Base-by-base conservation (phyloP, 1,140 invertebrate genomes). In the Rhynchophorus ferrugineus region DNA sequence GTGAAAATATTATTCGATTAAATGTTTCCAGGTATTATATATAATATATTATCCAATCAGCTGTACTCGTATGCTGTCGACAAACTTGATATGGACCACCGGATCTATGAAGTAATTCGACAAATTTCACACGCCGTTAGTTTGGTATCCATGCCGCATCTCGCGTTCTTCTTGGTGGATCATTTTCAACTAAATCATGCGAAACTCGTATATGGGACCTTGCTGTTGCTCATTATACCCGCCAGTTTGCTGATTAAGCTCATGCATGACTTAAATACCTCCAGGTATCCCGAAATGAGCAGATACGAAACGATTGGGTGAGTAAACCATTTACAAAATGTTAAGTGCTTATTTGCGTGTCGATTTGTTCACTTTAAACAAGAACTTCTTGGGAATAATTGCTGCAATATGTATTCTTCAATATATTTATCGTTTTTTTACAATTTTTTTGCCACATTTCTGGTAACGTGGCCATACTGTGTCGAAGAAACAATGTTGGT, bases 201-300 rank as follows among this genome's bases (percentile, higher is more conserved):
- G 8, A 44, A 46, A 37, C 14, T 52, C 17, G 54, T 61, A 20
- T 46, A 49, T 24, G 56, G 42, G 11, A 45, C 53, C 7, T 20
- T 59, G 22, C 24, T 61, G 9, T 37, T 61, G 2, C 56, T 54
- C 21, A 56, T 61, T n/a, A 51, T 61, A 14, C 59, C 59, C 2
- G 47, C 46, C 3, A 35, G 21, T 39, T 38, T 61, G 6, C 19
- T 58, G 6, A 42, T 47, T 44, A 41, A 58, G 16, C n/a, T n/a
- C n/a, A 43, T 21, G 24, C 11, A 29, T 18, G 42, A 56, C 18
- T 13, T 35, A 13, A 39, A 8, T 20, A 9, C n/a, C 29, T 8
- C 20, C 7, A 13, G 29, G 36, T 1, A 46, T 1, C 9, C 5
- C 3, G 20, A 19, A 16, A 33, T 20, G 7, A 47, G 44, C 8